Evolutionary conservation across 2,888 invertebrate species (phyloP).

Genomic region (Cataglyphis rosenhaueri): DNA sequence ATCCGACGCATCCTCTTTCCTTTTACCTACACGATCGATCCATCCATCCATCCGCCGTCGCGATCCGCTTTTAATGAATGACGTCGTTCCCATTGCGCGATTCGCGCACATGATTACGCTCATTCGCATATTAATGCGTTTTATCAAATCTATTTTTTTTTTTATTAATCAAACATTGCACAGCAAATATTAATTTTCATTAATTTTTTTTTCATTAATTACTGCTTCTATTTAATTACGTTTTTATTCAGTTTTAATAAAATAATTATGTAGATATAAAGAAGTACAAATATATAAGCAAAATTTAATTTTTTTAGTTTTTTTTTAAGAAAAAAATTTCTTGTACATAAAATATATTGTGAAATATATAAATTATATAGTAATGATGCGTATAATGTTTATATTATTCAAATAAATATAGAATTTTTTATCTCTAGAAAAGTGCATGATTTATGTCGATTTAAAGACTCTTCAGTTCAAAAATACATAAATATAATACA

Average conservation of each 20-base stretch:
- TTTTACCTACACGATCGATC: conserved; percentile 31
- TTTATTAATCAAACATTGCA: background rate
- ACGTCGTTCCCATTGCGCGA: background rate
- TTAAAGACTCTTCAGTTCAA: background rate
- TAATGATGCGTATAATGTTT: background rate
- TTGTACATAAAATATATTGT: background rate
- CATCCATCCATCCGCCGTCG: background rate
- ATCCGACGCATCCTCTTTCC: conserved; percentile 34
- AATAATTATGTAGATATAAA: background rate
- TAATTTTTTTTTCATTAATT: background rate
- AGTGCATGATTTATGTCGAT: background rate
- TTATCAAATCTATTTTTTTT: background rate
- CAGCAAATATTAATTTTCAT: background rate
- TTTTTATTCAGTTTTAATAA: background rate
- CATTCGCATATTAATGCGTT: background rate
- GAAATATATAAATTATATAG: background rate
- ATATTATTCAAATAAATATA: background rate
- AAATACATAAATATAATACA: background rate
- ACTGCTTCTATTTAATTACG: background rate
- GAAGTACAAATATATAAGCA: background rate
- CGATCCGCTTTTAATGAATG: conserved; percentile 26
- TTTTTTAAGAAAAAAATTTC: background rate
- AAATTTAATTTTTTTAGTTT: background rate
- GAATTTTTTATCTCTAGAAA: background rate
- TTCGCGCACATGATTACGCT: background rate